Evolutionary conservation across 2,888 invertebrate genomes (phyloP), one percentile per base, ranked within the genome.

Genomic region (Hydroisotoma schaefferi): DNA sequence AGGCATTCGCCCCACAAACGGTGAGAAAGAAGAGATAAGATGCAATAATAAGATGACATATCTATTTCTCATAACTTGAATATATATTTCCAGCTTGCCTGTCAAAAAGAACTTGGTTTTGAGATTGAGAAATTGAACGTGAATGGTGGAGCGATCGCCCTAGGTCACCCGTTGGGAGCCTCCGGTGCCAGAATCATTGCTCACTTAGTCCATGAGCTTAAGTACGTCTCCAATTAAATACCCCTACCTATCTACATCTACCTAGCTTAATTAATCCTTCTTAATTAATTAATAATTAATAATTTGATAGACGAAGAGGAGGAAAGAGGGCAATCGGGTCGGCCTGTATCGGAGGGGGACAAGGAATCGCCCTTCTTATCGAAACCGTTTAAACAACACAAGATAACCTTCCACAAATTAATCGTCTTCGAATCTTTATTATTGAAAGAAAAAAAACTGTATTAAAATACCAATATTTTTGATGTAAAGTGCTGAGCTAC

Each of bases 301-400:
- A 25, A 20, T 26, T 65, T 55, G 78, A 18, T 76, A 93, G 94
- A 78, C 85, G 93, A 68, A 86, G 87, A 67, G 86, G 87, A 48
- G 83, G 85, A 26, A 94, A 92, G 77, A 84, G 87, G 62, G 95
- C 85, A 29, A 87, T 99, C 75, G 98, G 97, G 10, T 88, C 95
- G 1, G 98, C 98, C 0, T 99, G 98, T 77, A 98, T 99, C 78
- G 98, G 98, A 27, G 98, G 98, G 46, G 98, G 98, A 2, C 97
- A 98, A 80, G 98, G 98, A 61, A 98, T 99, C 75, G 94, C 98
- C 1, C 74, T 99, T 15, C 81, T 99, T 76, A 76, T 98, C 46
- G 97, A 99, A 74, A 76, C 73, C 18, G 55, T 64, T 25, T 68
- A 61, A 66, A 15, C n/a, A n/a, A n/a, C n/a, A n/a, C n/a, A n/a